A percentile compares a stretch with the other conserved stretches of the same genome.
Evolutionary conservation across 1,140 invertebrate genomes (phyloP).

Genomic region (Berghia stephanieae): DNA sequence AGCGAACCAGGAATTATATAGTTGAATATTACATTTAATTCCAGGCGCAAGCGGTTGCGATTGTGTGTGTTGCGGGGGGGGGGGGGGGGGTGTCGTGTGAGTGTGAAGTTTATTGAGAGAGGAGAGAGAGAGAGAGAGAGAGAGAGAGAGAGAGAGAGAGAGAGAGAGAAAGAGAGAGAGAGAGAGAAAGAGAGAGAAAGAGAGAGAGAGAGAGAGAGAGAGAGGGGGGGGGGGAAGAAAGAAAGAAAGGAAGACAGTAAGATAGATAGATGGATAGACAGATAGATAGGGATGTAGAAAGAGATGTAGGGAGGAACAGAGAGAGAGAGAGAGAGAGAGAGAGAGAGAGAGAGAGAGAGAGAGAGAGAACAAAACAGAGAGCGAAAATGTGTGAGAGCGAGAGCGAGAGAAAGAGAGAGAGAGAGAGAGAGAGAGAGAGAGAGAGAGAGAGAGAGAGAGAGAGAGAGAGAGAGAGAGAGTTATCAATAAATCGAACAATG

Average conservation of each 20-base stretch:
- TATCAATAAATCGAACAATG: too few relatives aligned
- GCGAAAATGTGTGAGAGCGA: constrained; percentile 11
- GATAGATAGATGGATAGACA: neutral
- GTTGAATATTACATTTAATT: too few relatives aligned
- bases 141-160: constrained; percentile 1
- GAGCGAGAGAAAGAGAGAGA: neutral
- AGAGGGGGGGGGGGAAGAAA: neutral
- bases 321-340: neutral
- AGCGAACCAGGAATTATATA: too few relatives aligned
- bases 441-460: constrained; percentile 11
- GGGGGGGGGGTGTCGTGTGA: neutral
- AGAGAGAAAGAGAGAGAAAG: too few relatives aligned
- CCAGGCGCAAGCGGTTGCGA: neutral
- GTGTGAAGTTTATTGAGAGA: neutral
- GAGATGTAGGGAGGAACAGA: too few relatives aligned
- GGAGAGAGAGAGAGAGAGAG: constrained; percentile 13
- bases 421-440: constrained; percentile 13
- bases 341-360: constrained; percentile 3
- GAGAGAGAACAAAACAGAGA: neutral
- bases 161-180: neutral
- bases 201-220: neutral
- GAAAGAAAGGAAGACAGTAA: neutral
- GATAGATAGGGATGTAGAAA: neutral
- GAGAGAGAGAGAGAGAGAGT: constrained; percentile 8
- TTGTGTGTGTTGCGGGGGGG: neutral